Evolutionary conservation across 2,888 invertebrate species (phyloP).

Genomic region (Stomorhina lunata): DNA sequence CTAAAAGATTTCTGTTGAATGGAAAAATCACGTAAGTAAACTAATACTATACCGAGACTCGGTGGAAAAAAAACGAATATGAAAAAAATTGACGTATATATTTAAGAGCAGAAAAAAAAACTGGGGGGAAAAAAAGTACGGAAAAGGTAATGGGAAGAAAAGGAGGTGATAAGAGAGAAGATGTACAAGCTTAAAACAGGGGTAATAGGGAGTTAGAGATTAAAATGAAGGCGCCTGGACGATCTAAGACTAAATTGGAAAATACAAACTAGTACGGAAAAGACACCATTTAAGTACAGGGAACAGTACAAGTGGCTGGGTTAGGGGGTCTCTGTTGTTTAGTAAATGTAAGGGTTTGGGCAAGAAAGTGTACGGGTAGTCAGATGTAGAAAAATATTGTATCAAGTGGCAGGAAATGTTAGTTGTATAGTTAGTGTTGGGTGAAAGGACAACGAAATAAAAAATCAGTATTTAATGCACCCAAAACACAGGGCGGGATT

Average conservation of each 20-base stretch:
- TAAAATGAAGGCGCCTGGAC: constrained; percentile 45
- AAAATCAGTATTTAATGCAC: constrained; percentile 63
- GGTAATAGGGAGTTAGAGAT: constrained; percentile 40
- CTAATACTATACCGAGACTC: constrained; percentile 76
- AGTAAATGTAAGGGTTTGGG: constrained; percentile 23
- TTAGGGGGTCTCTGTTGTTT: too few relatives aligned
- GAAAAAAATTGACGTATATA: constrained; percentile 50
- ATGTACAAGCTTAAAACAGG: constrained; percentile 15
- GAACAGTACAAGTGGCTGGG: neutral
- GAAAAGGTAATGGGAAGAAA: constrained; percentile 38
- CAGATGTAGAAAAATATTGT: constrained; percentile 43
- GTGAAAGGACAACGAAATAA: constrained; percentile 50
- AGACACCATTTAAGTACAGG: constrained; percentile 15
- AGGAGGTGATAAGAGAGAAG: constrained; percentile 14
- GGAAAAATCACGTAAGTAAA: constrained; percentile 77
- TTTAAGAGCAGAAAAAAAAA: neutral
- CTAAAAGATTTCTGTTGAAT: constrained; percentile 54
- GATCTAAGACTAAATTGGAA: constrained; percentile 28
- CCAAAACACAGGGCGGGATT: constrained; percentile 65
- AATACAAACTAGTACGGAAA: constrained; percentile 15
- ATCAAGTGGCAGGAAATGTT: constrained; percentile 58
- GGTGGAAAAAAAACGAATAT: constrained; percentile 54
- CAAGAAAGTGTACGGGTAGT: constrained; percentile 31
- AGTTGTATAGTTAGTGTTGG: constrained; percentile 51
- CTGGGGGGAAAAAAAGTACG: constrained; percentile 3